Conservation (phyloP, 2,888 invertebrate genomes). For the Dysmachus trigonus region DNA sequence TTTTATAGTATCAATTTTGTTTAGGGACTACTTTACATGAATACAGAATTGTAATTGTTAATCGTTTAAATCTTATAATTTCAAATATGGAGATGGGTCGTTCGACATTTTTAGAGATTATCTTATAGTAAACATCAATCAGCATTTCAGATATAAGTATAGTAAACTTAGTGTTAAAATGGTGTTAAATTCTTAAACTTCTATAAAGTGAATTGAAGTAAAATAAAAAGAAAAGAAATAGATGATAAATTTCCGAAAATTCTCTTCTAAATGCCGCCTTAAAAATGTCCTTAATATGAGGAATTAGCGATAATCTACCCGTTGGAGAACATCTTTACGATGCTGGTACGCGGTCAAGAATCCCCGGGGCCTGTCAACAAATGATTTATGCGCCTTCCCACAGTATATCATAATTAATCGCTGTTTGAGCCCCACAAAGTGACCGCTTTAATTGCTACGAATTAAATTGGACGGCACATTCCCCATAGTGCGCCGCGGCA, state of each 20-base stretch:
- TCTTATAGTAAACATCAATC: no score
- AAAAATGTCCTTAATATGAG: not conserved
- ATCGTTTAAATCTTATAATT: no score
- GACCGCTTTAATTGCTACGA: conserved; percentile 48
- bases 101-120: no score
- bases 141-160: no score
- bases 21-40: no score
- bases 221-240: not conserved
- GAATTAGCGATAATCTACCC: not conserved
- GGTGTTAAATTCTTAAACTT: no score
- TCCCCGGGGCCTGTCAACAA: conserved; percentile 61
- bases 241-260: not conserved
- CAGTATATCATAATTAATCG: conserved; percentile 57
- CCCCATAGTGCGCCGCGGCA: conserved; percentile 5
- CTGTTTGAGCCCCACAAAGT: conserved; percentile 45
- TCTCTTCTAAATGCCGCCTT: not conserved
- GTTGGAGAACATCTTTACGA: not conserved
- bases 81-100: no score
- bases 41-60: no score
- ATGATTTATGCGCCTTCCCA: conserved; percentile 64
- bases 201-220: no score
- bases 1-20: no score
- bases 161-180: no score
- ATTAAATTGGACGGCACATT: conserved; percentile 43
- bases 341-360: not conserved